Conservation (phyloP, 2,888 invertebrate genomes). For the Caenorhabditis plicata region DNA sequence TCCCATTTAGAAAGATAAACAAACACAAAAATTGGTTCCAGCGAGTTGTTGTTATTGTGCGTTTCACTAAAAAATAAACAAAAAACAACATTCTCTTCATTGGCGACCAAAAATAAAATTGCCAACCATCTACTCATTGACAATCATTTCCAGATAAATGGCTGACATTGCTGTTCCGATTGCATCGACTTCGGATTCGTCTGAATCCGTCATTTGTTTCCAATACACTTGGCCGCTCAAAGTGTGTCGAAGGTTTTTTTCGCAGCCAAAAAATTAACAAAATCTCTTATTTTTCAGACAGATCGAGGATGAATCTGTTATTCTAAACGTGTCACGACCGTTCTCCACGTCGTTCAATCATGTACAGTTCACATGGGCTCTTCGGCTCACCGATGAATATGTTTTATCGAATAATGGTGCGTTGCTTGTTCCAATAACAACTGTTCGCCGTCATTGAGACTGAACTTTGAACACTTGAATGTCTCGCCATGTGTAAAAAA, state of each 20-base stretch:
- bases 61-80: too few relatives aligned
- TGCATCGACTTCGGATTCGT: constrained; percentile 28
- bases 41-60: too few relatives aligned
- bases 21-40: too few relatives aligned
- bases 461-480: too few relatives aligned
- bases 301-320: constrained; percentile 54
- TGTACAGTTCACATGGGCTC: constrained; percentile 63
- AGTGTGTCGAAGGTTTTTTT: constrained; percentile 35
- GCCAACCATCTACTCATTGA: too few relatives aligned
- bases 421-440: too few relatives aligned
- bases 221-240: constrained; percentile 42
- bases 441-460: too few relatives aligned
- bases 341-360: constrained; percentile 63
- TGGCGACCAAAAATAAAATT: too few relatives aligned
- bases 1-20: too few relatives aligned
- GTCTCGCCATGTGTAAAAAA: too few relatives aligned
- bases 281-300: constrained; percentile 35
- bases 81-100: too few relatives aligned
- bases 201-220: constrained; percentile 33
- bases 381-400: constrained; percentile 51
- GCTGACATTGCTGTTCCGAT: constrained; percentile 35
- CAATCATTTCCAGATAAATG: too few relatives aligned
- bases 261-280: neutral
- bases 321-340: constrained; percentile 61
- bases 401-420: constrained; percentile 39